Conservation (phyloP, 2,797 vertebrate species). For the Coranthus polyacanthus region DNA sequence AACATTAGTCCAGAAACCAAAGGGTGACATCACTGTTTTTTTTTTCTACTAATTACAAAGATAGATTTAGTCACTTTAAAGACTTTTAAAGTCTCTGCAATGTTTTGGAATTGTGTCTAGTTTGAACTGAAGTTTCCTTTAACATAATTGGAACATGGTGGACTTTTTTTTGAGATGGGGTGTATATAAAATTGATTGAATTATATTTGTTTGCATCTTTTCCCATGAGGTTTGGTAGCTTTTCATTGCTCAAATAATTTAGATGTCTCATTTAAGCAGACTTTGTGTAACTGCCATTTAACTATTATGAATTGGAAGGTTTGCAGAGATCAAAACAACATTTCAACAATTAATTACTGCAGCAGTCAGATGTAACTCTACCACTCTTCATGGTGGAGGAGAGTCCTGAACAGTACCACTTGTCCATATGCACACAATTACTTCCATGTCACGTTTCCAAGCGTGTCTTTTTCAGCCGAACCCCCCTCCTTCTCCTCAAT, state of each 20-base stretch:
- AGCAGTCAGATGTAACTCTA: slow-evolving; percentile 21
- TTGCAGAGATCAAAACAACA: slow-evolving; percentile 21
- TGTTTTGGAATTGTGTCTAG: no score
- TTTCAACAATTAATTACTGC: slow-evolving; percentile 23
- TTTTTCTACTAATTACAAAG: no score
- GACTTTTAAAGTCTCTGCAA: no score
- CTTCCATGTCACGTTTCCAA: slow-evolving; percentile 44
- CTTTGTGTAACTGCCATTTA: neutral
- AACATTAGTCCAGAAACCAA: no score
- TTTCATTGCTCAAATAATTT: neutral
- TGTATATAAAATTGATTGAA: no score
- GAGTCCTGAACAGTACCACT: slow-evolving; percentile 7
- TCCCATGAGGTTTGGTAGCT: no score
- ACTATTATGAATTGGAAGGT: neutral
- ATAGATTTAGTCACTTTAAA: no score
- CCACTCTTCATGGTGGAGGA: neutral
- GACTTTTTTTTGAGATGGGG: no score
- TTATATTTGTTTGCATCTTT: no score
- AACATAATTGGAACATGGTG: no score
- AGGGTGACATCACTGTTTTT: no score
- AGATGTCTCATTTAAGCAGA: neutral
- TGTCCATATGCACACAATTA: slow-evolving; percentile 62
- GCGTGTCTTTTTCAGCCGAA: slow-evolving; percentile 29
- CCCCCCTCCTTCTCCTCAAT: slow-evolving; percentile 52
- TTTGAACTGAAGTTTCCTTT: no score